A percentile compares a stretch with the other conserved stretches of the same genome.
These are phyloP conservation scores for Elanoides forficatus DNA, from an alignment of 2,113 vertebrate genomes.

Conservation along the genomic window DNA sequence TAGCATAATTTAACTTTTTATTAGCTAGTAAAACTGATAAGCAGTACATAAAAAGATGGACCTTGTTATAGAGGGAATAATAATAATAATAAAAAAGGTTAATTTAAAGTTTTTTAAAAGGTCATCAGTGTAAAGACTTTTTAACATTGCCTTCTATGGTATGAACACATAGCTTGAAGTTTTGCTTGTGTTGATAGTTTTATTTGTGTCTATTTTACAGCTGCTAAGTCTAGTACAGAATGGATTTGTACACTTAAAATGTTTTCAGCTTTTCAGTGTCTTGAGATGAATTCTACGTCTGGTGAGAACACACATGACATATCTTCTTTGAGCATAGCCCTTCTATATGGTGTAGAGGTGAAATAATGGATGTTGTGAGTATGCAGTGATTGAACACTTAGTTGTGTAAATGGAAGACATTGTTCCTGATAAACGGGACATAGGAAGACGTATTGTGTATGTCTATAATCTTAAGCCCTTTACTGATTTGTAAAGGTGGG, in stretches of 20 bases:
- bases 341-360: neutral
- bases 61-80: neutral
- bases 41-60: slow-evolving; percentile 44
- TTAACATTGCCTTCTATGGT: neutral
- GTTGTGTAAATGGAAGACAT: neutral
- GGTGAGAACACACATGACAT: fast-evolving
- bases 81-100: slow-evolving; percentile 8
- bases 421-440: neutral
- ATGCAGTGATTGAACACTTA: neutral
- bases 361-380: neutral
- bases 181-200: neutral
- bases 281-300: neutral
- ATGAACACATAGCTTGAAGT: neutral
- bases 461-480: neutral
- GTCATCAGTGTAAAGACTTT: neutral
- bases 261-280: neutral
- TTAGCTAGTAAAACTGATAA: slow-evolving; percentile 54
- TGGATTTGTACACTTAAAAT: neutral
- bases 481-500: neutral
- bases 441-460: neutral
- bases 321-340: neutral
- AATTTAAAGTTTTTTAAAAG: slow-evolving; percentile 38
- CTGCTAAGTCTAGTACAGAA: neutral
- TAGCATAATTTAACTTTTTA: slow-evolving; percentile 39
- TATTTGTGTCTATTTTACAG: neutral